A percentile compares a stretch with the other conserved stretches of the same genome.
Evolutionary conservation across 1,140 invertebrate species (phyloP).

Genomic region (Piezodorus guildinii): DNA sequence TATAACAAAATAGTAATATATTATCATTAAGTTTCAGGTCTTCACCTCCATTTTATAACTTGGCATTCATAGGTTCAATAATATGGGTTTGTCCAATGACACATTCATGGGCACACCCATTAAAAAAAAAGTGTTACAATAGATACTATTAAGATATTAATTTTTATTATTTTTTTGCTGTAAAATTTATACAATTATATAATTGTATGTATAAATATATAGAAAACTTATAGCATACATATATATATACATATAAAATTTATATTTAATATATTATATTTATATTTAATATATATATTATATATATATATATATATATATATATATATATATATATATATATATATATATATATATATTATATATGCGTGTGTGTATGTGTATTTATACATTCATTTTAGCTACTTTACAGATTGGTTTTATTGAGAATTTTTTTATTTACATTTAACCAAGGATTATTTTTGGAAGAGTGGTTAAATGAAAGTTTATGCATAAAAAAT

Average conservation of each 20-base stretch:
- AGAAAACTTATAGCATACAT: constrained; percentile 6
- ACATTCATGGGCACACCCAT: background rate
- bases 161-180: background rate
- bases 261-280: too few species aligned
- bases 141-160: background rate
- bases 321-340: constrained; percentile 4
- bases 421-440: background rate
- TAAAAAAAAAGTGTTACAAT: background rate
- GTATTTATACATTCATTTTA: constrained; percentile 6
- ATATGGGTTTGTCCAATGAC: background rate
- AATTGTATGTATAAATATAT: constrained; percentile 12
- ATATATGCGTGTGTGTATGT: background rate
- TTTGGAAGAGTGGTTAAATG: constrained; percentile 10
- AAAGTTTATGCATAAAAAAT: background rate
- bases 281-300: too few species aligned
- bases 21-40: too few species aligned
- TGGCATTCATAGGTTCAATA: too few species aligned
- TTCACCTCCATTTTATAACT: too few species aligned
- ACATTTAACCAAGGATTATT: constrained; percentile 4
- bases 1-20: too few species aligned
- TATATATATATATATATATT: background rate
- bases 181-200: constrained; percentile 1
- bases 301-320: background rate
- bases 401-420: constrained; percentile 10
- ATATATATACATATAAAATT: too few species aligned